Conservation (phyloP, 2,797 vertebrate species). For the Pterois miles region DNA sequence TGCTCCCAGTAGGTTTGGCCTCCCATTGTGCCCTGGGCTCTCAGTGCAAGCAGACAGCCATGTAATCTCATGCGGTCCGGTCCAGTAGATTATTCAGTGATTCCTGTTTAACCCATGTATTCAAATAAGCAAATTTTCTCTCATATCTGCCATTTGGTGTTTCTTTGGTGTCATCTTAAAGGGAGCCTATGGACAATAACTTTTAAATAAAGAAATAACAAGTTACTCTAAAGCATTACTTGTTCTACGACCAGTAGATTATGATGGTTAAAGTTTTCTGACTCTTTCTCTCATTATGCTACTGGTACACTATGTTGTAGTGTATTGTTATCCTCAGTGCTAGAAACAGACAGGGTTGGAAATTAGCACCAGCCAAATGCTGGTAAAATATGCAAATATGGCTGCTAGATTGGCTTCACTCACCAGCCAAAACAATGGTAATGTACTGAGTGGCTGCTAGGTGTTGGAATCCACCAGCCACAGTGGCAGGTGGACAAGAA, state of each 20-base stretch:
- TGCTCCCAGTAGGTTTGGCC: slow-evolving; percentile 25
- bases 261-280: not conserved
- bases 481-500: no score
- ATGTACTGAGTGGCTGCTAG: no score
- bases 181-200: not conserved
- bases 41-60: slow-evolving; percentile 20
- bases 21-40: slow-evolving; percentile 30
- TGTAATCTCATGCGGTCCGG: slow-evolving; percentile 25
- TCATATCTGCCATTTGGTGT: not conserved
- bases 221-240: not conserved
- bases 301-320: no score
- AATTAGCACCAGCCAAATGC: no score
- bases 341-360: no score
- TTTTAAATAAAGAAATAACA: not conserved
- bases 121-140: not conserved
- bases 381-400: no score
- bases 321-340: no score
- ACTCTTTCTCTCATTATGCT: not conserved
- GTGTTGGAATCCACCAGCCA: no score
- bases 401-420: no score
- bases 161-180: not conserved
- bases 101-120: slow-evolving; percentile 13
- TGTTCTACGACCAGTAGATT: no score
- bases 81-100: slow-evolving; percentile 13
- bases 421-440: no score